Conservation (phyloP, 2,797 vertebrate species). For the Dromococcyx pavoninus region DNA sequence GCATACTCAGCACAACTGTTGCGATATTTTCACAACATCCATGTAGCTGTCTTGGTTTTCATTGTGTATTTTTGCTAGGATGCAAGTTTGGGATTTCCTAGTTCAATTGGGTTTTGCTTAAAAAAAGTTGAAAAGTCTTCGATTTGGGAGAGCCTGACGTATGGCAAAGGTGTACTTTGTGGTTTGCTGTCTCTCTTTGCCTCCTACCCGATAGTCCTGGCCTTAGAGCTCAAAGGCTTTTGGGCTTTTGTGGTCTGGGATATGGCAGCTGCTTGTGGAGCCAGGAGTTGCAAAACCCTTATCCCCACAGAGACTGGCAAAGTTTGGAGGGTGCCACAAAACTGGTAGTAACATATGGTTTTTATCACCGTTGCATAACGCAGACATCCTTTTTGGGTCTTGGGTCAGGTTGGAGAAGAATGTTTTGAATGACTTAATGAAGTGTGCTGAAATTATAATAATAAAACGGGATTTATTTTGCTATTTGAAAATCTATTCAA, state of each 20-base stretch:
- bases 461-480: background rate
- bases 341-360: background rate
- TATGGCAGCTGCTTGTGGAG: accelerated
- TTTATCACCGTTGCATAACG: accelerated
- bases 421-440: background rate
- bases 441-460: background rate
- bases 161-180: background rate
- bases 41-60: background rate
- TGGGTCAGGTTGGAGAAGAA: background rate
- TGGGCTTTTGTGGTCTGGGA: background rate
- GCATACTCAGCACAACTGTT: accelerated
- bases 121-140: background rate
- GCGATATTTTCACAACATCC: accelerated
- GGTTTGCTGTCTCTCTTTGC: background rate
- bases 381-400: background rate
- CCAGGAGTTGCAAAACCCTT: background rate
- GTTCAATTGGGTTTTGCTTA: background rate
- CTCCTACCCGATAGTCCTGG: accelerated
- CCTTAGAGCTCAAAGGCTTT: background rate
- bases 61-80: background rate
- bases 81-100: background rate
- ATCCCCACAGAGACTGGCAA: accelerated
- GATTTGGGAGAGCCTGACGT: background rate
- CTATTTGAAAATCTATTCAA: background rate
- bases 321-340: background rate